A percentile compares a stretch with the other conserved stretches of the same genome.
These are phyloP conservation scores for Diadema setosum DNA, from an alignment of 35 echinoderm and acorn worm species.

Conservation along the genomic window DNA sequence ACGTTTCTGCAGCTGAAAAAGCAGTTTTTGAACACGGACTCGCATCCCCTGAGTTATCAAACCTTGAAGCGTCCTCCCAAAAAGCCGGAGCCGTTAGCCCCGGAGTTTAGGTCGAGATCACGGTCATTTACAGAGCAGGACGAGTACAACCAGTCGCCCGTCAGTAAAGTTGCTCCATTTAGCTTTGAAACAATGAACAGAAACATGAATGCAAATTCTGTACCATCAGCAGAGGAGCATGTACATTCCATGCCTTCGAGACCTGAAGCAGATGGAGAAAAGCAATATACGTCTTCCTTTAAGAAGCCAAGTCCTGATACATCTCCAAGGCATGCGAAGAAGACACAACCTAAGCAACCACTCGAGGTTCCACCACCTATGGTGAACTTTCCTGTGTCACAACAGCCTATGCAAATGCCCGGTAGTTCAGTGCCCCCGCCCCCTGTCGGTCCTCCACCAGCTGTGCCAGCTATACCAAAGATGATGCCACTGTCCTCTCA, in stretches of 20 bases:
- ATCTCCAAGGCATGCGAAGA: background rate
- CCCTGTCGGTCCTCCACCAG: constrained; percentile 12
- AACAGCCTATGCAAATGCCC: background rate
- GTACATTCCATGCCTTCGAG: background rate
- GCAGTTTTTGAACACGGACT: constrained; percentile 75
- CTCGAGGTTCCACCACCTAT: background rate
- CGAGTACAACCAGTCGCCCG: constrained; percentile 89
- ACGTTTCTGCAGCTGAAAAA: constrained; percentile 86
- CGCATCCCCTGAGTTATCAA: constrained; percentile 42
- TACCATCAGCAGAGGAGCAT: background rate
- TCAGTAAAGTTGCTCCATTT: constrained; percentile 62
- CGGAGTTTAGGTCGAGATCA: constrained; percentile 27
- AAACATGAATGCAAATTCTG: constrained; percentile 25
- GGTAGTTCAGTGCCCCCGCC: constrained; percentile 3
- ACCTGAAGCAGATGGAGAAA: background rate
- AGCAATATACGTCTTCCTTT: background rate
- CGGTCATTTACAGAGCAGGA: constrained; percentile 79
- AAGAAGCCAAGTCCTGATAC: background rate
- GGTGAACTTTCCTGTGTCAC: too few species aligned
- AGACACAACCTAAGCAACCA: background rate
- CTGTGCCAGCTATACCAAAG: background rate
- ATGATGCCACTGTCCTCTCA: background rate
- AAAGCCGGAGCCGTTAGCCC: constrained; percentile 69
- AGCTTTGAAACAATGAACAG: constrained; percentile 29
- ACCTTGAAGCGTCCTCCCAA: constrained; percentile 64